Evolutionary conservation across 1,140 invertebrate species (phyloP).

Genomic region (Tetramorium parvispinum): DNA sequence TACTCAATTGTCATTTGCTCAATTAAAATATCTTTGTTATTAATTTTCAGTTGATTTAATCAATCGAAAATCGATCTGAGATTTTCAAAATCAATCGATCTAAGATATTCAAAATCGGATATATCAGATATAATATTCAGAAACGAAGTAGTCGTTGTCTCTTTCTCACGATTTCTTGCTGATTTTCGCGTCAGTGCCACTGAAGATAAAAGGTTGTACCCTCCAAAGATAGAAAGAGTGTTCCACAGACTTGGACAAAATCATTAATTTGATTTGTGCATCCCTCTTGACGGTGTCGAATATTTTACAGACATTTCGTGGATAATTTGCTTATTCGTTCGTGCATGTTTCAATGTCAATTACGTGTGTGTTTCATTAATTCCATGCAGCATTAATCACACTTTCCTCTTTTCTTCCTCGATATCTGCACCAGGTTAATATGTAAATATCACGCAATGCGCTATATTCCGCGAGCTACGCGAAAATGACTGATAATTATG

Average conservation of each 20-base stretch:
- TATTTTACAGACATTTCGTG: background rate
- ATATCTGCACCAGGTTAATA: background rate
- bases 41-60: background rate
- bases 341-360: background rate
- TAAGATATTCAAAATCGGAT: background rate
- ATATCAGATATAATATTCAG: background rate
- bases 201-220: background rate
- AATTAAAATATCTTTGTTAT: background rate
- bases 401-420: background rate
- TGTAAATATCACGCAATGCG: background rate
- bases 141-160: background rate
- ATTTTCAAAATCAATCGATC: background rate
- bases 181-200: background rate
- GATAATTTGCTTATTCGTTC: background rate
- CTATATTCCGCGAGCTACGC: background rate
- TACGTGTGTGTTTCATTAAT: too few relatives aligned
- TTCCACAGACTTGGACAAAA: background rate
- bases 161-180: background rate
- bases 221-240: background rate
- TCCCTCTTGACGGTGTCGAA: background rate
- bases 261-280: background rate
- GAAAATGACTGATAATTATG: background rate
- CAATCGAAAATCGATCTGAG: background rate
- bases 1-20: background rate
- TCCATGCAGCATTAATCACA: background rate